Base-by-base conservation (phyloP, 1,140 invertebrate species). In the Phymorhynchus buccinoides region DNA sequence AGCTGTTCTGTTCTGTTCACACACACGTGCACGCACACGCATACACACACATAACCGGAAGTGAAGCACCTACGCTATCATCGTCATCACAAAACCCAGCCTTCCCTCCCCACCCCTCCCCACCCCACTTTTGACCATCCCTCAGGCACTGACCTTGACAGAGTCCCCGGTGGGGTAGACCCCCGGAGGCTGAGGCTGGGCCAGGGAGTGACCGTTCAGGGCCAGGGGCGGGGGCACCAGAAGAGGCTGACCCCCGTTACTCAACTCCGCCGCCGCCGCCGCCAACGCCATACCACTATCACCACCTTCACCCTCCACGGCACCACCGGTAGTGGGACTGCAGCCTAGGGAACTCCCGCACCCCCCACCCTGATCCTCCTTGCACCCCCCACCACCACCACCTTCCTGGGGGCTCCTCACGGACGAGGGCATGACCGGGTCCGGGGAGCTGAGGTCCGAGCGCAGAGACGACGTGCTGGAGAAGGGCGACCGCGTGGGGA, bases 391-490 rank as follows among this genome's bases (percentile, higher is more conserved):
- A 73, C 77, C 62, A 37, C 84, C 56, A n/a, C 86, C 88, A 30
- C 75, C 73, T 56, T 79, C 78, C 71, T 88, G 84, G 27, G 84
- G 84, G 75, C 84, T 86, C 73, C 78, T 84, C 77, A 83, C 81
- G n/a, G 73, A 81, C n/a, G 77, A 83, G n/a, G 88, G 89, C 90
- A 90, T 89, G 77, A 41, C 84, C n/a, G 82, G 75, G 35, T 88
- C 86, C 42, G 87, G 87, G 37, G 89, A 90, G 73, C 87, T 88
- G 32, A 85, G 75, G 62, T 90, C 87, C 44, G 89, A 89, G 37
- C 85, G 86, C 71, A 90, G 83, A 30, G 89, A 90, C 9, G 86
- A 89, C n/a, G 86, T 87, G 85, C 90, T 91, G 48, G 90, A 90
- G 83, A 84, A 90, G 2, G 90, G 90, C 9, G 90, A 91, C 7